Conservation (phyloP, 2,113 vertebrate genomes). For the Corythornis vintsioides region DNA sequence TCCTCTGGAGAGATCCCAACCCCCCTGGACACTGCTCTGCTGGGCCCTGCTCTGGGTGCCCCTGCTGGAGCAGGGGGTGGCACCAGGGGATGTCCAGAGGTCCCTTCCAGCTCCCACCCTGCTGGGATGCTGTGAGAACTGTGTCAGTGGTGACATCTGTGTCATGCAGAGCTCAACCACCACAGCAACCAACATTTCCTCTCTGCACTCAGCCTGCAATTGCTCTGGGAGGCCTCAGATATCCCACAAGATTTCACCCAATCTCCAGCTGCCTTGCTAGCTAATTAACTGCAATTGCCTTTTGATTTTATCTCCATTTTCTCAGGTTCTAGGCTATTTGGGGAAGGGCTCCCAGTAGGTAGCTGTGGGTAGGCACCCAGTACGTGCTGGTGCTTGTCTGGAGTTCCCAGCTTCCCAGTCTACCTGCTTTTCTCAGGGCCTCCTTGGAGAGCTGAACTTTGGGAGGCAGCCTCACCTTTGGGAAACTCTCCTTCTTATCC, state of each 20-base stretch:
- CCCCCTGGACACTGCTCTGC: too few relatives aligned
- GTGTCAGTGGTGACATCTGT: background rate
- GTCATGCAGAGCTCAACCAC: background rate
- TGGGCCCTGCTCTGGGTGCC: too few relatives aligned
- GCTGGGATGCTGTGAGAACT: background rate
- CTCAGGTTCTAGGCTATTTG: slow-evolving; percentile 53
- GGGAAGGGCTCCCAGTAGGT: background rate
- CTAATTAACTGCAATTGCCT: slow-evolving; percentile 29
- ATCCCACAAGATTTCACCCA: slow-evolving; percentile 30
- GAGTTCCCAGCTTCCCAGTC: background rate
- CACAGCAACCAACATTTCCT: background rate
- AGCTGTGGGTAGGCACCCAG: background rate
- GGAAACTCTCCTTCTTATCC: background rate
- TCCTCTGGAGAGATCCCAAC: too few relatives aligned
- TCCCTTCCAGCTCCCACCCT: background rate
- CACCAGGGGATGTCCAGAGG: background rate
- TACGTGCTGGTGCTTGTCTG: background rate
- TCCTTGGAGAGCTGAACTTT: background rate
- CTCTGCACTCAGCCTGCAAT: background rate
- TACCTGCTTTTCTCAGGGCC: slow-evolving; percentile 40
- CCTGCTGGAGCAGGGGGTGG: background rate
- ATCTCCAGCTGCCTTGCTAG: slow-evolving; percentile 27
- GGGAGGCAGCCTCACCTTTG: background rate
- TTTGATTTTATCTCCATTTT: slow-evolving; percentile 57
- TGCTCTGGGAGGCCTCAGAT: background rate